These are phyloP conservation scores for Acridotheres tristis DNA, from an alignment of 2,797 vertebrate species.

Conservation along the genomic window DNA sequence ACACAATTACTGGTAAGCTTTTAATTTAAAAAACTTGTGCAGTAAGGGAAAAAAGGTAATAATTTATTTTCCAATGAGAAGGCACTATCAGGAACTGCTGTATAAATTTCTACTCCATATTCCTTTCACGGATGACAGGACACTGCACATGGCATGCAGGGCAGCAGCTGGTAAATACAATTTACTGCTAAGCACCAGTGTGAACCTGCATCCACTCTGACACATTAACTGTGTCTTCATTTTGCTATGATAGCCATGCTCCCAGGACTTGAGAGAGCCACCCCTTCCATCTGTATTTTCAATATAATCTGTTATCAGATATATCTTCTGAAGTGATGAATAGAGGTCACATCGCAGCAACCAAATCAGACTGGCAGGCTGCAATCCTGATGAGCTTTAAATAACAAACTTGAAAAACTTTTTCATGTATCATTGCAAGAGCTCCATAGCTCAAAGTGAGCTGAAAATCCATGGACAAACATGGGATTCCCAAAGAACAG, in stretches of 20 bases:
- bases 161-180: constrained; percentile 22
- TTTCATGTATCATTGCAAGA: neutral
- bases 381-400: neutral
- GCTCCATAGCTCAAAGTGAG: neutral
- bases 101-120: neutral
- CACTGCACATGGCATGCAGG: neutral
- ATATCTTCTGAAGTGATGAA: neutral
- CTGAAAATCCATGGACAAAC: constrained; percentile 14
- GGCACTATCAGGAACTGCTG: neutral
- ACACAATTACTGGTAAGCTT: neutral
- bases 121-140: neutral
- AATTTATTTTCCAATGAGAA: neutral
- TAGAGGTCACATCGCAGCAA: neutral
- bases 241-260: neutral
- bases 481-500: neutral
- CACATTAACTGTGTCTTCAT: neutral
- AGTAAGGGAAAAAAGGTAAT: neutral
- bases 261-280: neutral
- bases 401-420: neutral
- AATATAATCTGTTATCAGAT: neutral
- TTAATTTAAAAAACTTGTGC: neutral
- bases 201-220: neutral
- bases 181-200: neutral
- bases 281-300: neutral
- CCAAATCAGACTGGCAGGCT: neutral